Conservation (phyloP, 2,797 vertebrate genomes). For the Labeo calbasu region DNA sequence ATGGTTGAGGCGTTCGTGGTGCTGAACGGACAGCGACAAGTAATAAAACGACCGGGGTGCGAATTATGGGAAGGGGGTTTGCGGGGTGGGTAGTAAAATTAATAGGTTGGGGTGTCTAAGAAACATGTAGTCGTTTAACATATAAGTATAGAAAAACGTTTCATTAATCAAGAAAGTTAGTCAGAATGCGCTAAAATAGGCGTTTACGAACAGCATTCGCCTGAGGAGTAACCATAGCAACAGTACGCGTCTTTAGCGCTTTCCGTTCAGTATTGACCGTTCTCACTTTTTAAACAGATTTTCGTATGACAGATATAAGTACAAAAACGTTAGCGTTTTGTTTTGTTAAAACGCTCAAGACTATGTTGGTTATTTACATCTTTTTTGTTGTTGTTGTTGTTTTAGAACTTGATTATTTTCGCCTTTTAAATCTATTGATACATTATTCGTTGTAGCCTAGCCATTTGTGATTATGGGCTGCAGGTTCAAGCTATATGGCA, state of each 20-base stretch:
- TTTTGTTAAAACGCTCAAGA: neutral
- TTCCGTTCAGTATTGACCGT: neutral
- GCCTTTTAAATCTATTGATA: neutral
- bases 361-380: neutral
- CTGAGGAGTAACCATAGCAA: neutral
- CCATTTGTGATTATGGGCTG: neutral
- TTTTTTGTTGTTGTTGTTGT: neutral
- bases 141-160: neutral
- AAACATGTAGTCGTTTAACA: neutral
- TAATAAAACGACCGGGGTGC: neutral
- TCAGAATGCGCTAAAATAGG: neutral
- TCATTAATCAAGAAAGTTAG: no score
- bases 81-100: neutral
- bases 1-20: slow-evolving; percentile 38
- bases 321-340: neutral
- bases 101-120: neutral
- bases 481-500: neutral
- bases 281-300: neutral
- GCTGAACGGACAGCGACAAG: slow-evolving; percentile 63
- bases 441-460: no score
- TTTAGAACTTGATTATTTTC: neutral
- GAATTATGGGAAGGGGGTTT: neutral
- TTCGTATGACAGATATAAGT: neutral
- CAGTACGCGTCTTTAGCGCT: neutral
- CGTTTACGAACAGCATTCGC: neutral